A percentile compares a stretch with the other conserved stretches of the same genome.
Conservation (phyloP, 2,797 vertebrate species). For the Scarus forsteni region DNA sequence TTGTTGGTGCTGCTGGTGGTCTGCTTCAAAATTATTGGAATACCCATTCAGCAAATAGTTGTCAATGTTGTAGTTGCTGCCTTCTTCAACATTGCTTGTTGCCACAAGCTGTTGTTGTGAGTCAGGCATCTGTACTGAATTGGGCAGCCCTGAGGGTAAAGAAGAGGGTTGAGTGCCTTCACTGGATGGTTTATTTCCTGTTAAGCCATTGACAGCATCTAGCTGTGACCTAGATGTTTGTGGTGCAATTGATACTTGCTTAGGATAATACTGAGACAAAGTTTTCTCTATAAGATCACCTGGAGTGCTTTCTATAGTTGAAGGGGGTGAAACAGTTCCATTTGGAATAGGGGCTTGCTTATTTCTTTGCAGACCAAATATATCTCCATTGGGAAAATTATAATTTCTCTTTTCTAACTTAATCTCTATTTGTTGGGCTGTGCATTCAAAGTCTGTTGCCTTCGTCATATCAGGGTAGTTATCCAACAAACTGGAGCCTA, state of each 20-base stretch:
- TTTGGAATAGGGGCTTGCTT: constrained; percentile 91
- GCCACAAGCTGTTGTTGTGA: constrained; percentile 84
- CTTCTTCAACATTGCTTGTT: constrained; percentile 79
- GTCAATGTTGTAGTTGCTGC: constrained; percentile 81
- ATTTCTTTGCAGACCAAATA: constrained; percentile 87
- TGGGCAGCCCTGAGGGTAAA: constrained; percentile 94
- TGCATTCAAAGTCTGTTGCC: constrained; percentile 78
- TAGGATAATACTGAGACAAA: constrained; percentile 93
- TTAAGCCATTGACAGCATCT: constrained; percentile 86
- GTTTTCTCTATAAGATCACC: constrained; percentile 93
- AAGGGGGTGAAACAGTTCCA: constrained; percentile 92
- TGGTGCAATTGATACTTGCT: constrained; percentile 90
- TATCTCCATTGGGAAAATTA: constrained; percentile 87
- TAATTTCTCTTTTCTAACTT: constrained; percentile 82
- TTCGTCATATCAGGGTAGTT: constrained; percentile 79
- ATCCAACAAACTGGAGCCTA: constrained; percentile 75
- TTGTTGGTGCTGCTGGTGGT: constrained; percentile 75
- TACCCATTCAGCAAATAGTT: constrained; percentile 85
- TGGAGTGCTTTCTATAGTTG: constrained; percentile 89
- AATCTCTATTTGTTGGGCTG: constrained; percentile 81
- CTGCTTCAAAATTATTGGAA: constrained; percentile 83
- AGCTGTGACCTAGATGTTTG: constrained; percentile 90
- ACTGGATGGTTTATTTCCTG: constrained; percentile 84
- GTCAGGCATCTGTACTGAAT: constrained; percentile 86
- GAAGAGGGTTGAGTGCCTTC: constrained; percentile 83